Evolutionary conservation across 2,113 vertebrate genomes (phyloP).

Genomic region (Xenus cinereus): DNA sequence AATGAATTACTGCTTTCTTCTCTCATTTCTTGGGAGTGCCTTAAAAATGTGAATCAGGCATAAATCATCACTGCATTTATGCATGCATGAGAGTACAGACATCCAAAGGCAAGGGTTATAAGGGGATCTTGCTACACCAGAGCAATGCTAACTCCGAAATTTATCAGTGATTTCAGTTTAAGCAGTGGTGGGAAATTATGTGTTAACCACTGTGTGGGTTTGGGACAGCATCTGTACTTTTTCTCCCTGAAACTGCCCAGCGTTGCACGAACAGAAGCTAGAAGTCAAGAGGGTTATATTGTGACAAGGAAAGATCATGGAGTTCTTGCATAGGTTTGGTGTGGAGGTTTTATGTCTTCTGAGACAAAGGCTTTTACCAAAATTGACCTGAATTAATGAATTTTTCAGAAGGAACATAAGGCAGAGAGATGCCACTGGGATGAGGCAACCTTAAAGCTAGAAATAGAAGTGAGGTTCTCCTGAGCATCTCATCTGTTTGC

Average conservation of each 20-base stretch:
- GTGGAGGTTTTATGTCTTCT: background rate
- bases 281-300: background rate
- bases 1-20: background rate
- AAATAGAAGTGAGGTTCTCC: background rate
- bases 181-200: background rate
- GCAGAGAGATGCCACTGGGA: background rate
- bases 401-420: background rate
- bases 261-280: background rate
- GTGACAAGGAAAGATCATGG: background rate
- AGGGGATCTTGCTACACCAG: background rate
- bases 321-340: background rate
- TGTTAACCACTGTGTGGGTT: background rate
- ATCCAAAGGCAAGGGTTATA: background rate
- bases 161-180: background rate
- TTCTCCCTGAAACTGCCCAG: background rate
- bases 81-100: background rate
- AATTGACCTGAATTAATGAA: background rate
- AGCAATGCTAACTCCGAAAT: background rate
- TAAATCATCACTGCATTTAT: background rate
- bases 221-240: background rate
- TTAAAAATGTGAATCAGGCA: background rate
- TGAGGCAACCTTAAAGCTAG: background rate
- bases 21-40: background rate
- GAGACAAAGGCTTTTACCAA: background rate
- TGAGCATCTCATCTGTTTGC: background rate